Conservation (phyloP, 2,797 vertebrate species). For the Eurystomus glaucurus region DNA sequence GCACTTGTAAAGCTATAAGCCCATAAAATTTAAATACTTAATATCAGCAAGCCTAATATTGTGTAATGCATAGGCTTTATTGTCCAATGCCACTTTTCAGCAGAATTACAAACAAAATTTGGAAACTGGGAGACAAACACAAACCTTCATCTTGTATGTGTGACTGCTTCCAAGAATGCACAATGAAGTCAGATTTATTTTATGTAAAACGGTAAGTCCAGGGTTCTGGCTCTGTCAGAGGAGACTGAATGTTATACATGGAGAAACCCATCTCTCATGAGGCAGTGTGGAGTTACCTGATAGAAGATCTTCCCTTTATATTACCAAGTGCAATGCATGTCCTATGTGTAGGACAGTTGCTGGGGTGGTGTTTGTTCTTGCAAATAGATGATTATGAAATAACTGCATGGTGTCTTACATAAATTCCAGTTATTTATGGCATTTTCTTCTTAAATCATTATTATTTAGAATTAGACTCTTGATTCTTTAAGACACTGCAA, state of each 20-base stretch:
- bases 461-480: background rate
- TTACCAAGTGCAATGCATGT: background rate
- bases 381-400: background rate
- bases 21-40: background rate
- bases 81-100: background rate
- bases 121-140: background rate
- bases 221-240: background rate
- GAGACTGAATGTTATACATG: background rate
- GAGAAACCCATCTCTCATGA: background rate
- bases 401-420: background rate
- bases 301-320: background rate
- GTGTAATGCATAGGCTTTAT: background rate
- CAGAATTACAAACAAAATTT: background rate
- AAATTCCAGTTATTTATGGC: background rate
- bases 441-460: background rate
- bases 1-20: background rate
- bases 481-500: background rate
- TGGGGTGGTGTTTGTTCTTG: background rate
- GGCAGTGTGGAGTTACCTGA: background rate
- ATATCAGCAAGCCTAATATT: background rate
- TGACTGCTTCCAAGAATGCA: background rate
- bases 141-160: background rate
- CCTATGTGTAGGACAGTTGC: background rate
- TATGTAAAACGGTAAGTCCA: fast-evolving
- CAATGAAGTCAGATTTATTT: background rate